Conservation (phyloP, 92 coral and sea anemone genomes). For the Anthopleura xanthogrammica region DNA sequence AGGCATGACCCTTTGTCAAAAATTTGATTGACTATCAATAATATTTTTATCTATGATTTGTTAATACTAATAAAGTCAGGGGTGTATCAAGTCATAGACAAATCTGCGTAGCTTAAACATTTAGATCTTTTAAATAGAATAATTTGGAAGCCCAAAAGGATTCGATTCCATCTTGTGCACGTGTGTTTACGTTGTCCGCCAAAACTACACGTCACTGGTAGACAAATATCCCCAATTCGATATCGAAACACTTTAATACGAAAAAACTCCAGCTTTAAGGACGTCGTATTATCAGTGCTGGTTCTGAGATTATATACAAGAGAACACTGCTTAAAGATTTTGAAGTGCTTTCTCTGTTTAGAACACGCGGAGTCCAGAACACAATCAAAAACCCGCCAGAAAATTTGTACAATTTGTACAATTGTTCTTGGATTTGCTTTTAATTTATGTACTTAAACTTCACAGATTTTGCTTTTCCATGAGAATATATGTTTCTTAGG, state of each 20-base stretch:
- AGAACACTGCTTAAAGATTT: background rate
- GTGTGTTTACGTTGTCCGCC: conserved; percentile 25
- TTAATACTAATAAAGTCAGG: background rate
- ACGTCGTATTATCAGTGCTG: background rate
- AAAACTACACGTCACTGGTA: conserved; percentile 26
- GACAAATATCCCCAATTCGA: background rate
- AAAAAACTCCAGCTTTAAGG: background rate
- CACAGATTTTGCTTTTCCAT: background rate
- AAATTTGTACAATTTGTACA: background rate
- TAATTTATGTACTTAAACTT: background rate
- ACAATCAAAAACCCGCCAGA: background rate
- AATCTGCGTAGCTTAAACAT: background rate
- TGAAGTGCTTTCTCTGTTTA: background rate
- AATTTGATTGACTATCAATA: background rate
- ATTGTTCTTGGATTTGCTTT: background rate
- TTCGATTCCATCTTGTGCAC: background rate
- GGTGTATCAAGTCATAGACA: background rate
- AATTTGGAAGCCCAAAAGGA: background rate
- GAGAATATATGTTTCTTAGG: background rate
- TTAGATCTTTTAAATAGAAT: background rate
- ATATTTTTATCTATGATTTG: background rate
- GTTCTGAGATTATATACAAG: background rate
- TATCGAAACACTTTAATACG: background rate
- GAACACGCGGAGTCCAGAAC: background rate
- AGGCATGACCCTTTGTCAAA: background rate